Conservation (phyloP, 1,140 invertebrate genomes). For the Pygmarrhopalites habei region DNA sequence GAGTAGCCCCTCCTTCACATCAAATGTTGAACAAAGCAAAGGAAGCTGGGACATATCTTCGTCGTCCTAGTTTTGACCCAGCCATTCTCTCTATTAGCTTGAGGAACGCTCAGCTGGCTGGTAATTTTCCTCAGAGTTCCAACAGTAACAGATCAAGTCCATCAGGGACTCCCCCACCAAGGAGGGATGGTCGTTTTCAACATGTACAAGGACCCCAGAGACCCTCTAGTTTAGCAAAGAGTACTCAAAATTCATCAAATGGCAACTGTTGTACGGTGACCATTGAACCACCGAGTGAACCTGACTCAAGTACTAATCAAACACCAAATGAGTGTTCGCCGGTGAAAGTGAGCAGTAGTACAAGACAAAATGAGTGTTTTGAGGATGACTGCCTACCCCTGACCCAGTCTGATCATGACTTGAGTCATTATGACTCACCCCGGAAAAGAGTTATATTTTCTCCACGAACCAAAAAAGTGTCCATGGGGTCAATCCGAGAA, state of each 20-base stretch:
- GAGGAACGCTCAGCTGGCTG: slow-evolving; percentile 27
- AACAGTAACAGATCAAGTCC: slow-evolving; percentile 26
- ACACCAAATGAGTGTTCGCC: slow-evolving; percentile 23
- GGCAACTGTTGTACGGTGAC: slow-evolving; percentile 33
- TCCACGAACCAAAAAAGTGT: slow-evolving; percentile 24
- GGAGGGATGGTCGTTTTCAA: neutral
- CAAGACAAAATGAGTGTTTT: too few species aligned
- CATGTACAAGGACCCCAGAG: neutral
- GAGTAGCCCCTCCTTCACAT: slow-evolving; percentile 15
- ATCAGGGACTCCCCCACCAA: slow-evolving; percentile 16
- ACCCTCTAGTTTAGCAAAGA: neutral
- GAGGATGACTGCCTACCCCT: too few species aligned
- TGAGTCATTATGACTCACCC: too few species aligned
- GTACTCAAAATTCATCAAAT: neutral
- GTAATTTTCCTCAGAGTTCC: neutral
- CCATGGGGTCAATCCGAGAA: slow-evolving; percentile 27
- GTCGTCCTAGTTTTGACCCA: slow-evolving; percentile 38
- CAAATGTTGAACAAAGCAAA: slow-evolving; percentile 18
- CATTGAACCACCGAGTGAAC: slow-evolving; percentile 35
- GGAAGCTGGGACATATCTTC: slow-evolving; percentile 25
- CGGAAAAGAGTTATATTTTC: slow-evolving; percentile 26
- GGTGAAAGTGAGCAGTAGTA: slow-evolving; percentile 16
- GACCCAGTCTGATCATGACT: too few species aligned
- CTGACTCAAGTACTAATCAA: slow-evolving; percentile 27
- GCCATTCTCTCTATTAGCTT: slow-evolving; percentile 32